Base-by-base conservation (phyloP, 2,113 vertebrate genomes). In the Nothoprocta pentlandii region DNA sequence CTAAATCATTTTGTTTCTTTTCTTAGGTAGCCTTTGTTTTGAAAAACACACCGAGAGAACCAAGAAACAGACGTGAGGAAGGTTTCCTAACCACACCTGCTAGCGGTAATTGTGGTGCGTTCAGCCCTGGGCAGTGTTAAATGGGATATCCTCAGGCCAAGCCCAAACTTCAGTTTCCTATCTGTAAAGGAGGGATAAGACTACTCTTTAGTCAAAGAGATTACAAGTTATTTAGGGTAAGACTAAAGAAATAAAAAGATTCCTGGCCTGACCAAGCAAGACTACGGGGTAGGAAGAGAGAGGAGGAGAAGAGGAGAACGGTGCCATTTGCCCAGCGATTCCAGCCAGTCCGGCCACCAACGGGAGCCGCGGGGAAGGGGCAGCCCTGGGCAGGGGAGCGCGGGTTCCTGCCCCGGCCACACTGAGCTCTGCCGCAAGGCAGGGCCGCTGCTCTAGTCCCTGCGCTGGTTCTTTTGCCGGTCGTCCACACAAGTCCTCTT, bases 351-450 rank as follows among this genome's bases (percentile, higher is more conserved):
- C 44, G 7, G 36, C 41, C 28, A 56, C 12, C 47, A 9, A 1
- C 26, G 36, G n/a, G 36, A 85, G 53, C 54, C 58, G 76, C 36
- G 36, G 36, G 36, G 36, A 68, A 32, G 49, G 54, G 51, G 76
- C 41, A 69, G 63, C 49, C 54, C 63, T 22, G 63, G 71, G 68
- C 34, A 1, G 1, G 77, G 41, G 25, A 20, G 54, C 44, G 5
- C 3, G 0, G 0, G 0, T 10, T 32, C 49, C 77, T 56, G 53
- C 71, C 80, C 26, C 1, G 3, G 14, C 42, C 53, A 23, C 49
- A 25, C 2, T n/a, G 3, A 28, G 58, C 47, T 12, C 3, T 0
- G 4, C 2, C 44, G 1, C 0, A 25, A 39, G 5, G 68, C 71
- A 41, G 23, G 42, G n/a, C 9, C 32, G 41, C 7, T 14, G 26